Evolutionary conservation across 2,888 invertebrate species (phyloP), one percentile per base, ranked within the genome.

Genomic region (Acrobasis suavella): DNA sequence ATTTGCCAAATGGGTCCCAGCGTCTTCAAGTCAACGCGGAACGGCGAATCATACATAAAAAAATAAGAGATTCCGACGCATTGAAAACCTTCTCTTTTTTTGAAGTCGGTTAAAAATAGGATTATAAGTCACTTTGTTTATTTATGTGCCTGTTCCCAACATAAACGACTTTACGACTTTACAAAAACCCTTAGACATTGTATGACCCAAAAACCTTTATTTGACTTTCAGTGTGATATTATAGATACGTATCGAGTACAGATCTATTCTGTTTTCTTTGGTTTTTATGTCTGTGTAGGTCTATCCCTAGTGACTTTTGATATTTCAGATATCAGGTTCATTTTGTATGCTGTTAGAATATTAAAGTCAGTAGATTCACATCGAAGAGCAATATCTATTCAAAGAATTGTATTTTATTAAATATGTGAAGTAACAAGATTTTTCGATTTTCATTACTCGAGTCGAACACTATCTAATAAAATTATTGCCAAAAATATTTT

Each of bases 291-390:
- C 14, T 22, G 52, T 46, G 32, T 32, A 52, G 32, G 14, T 52
- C 32, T 17, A 32, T 32, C 32, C 52, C 32, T 2, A 52, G 52
- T 32, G 32, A 52, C 14, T 52, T 32, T 52, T 32, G 52, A 52
- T 32, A 52, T 52, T 52, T 32, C 32, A 52, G 52, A 52, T 52
- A 52, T 32, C 52, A 52, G 52, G 52, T 52, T 52, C 52, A 52
- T 52, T 52, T 52, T 14, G n/a, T 52, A 52, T 52, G 22, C 52
- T 32, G 12, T 32, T 52, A n/a, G n/a, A 52, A 52, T 52, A 52
- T 52, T 52, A 32, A 52, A 52, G 52, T 32, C 49, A 55, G 9
- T 51, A 51, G 46, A 46, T 46, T 46, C 14, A 16, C 6, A 58
- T 58, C 15, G 51, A 46, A 37, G n/a, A 62, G 39, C 62, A 62